phyloP scores from a whole-genome alignment of 2,797 vertebrate species.

The Centropyge bicolor region DNA sequence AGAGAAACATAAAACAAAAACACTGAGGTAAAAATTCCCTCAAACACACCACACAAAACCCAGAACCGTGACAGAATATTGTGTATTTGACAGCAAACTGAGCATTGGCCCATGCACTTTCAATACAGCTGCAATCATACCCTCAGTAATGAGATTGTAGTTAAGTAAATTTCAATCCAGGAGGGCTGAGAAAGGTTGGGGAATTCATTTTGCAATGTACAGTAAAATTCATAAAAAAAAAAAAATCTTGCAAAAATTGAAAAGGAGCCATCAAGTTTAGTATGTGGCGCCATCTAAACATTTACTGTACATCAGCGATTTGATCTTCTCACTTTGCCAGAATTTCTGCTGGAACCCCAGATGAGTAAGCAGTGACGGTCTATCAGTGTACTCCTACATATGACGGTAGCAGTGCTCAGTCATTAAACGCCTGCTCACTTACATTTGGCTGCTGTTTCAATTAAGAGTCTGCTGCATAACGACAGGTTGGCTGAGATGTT shows the following conservation, averaged over 20 bases:
- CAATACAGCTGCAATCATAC: slow-evolving; percentile 32
- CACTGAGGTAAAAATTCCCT: too few species aligned
- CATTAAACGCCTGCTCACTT: not conserved
- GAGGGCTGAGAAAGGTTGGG: slow-evolving; percentile 2
- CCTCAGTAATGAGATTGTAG: slow-evolving; percentile 38
- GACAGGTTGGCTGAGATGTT: not conserved
- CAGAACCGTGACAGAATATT: too few species aligned
- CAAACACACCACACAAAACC: too few species aligned
- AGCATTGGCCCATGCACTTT: slow-evolving; percentile 18
- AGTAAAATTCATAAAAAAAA: slow-evolving; percentile 2
- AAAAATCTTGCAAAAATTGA: not conserved
- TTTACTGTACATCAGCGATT: not conserved
- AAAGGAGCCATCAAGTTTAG: not conserved
- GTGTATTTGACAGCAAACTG: slow-evolving; percentile 56
- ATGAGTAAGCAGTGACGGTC: not conserved
- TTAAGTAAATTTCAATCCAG: slow-evolving; percentile 25
- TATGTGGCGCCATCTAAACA: not conserved
- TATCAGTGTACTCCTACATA: too few species aligned
- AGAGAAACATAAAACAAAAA: too few species aligned
- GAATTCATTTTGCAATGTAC: slow-evolving; percentile 12
- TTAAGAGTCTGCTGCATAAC: not conserved
- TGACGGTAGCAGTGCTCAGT: too few species aligned
- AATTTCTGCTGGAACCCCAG: not conserved
- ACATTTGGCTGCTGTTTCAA: not conserved
- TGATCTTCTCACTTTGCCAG: not conserved